phyloP scores from a whole-genome alignment of 2,888 invertebrate genomes.

The Metalampra italica region DNA sequence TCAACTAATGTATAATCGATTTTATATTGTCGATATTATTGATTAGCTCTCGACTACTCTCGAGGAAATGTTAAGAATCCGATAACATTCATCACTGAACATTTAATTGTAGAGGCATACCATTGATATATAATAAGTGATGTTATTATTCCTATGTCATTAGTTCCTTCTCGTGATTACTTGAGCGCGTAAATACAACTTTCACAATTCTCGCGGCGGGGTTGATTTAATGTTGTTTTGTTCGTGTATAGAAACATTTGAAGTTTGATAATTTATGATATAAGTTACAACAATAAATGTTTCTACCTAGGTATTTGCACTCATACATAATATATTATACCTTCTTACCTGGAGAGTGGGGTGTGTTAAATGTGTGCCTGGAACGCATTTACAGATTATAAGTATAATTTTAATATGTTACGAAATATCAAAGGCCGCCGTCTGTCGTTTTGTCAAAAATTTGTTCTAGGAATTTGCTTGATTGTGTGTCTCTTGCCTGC shows the following conservation, averaged over 20 bases:
- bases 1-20: too few relatives aligned
- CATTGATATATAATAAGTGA: not conserved
- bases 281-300: constrained; percentile 29
- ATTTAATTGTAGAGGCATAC: not conserved
- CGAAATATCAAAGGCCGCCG: too few relatives aligned
- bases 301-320: not conserved
- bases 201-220: constrained; percentile 11
- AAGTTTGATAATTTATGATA: constrained; percentile 46
- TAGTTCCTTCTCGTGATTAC: constrained; percentile 5
- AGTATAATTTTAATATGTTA: too few relatives aligned
- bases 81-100: too few relatives aligned
- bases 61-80: too few relatives aligned
- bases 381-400: too few relatives aligned
- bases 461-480: too few relatives aligned
- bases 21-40: too few relatives aligned
- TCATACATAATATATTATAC: not conserved
- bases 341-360: not conserved
- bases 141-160: constrained; percentile 1
- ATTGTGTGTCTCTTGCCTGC: too few relatives aligned
- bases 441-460: too few relatives aligned
- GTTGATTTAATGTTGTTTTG: constrained; percentile 49
- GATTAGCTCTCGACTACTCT: too few relatives aligned
- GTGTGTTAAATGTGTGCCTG: too few relatives aligned
- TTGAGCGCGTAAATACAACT: constrained; percentile 7
- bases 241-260: constrained; percentile 38